phyloP scores from a whole-genome alignment of 2,113 vertebrate species.

The Planiliza haematocheilus region DNA sequence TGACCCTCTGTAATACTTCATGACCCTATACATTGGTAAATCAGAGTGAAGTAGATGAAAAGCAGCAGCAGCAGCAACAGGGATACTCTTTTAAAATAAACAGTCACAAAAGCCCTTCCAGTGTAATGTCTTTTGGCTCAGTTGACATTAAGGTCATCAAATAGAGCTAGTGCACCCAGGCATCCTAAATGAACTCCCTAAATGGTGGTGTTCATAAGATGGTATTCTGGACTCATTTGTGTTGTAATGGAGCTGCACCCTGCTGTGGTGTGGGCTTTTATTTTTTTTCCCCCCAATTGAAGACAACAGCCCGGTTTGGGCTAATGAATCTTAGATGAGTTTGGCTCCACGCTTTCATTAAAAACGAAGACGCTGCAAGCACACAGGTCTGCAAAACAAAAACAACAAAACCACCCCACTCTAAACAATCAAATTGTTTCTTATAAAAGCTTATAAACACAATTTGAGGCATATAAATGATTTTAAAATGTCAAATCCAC shows the following conservation, averaged over 20 bases:
- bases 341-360: slow-evolving; percentile 54
- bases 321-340: slow-evolving; percentile 66
- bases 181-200: slow-evolving; percentile 63
- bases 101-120: slow-evolving; percentile 41
- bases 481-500: background rate
- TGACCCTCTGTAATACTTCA: slow-evolving; percentile 77
- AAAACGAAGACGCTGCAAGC: slow-evolving; percentile 27
- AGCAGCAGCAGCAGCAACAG: slow-evolving; percentile 29
- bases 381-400: slow-evolving; percentile 25
- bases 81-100: slow-evolving; percentile 39
- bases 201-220: slow-evolving; percentile 57
- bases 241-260: slow-evolving; percentile 58
- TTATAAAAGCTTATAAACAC: background rate
- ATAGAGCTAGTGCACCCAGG: slow-evolving; percentile 61
- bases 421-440: slow-evolving; percentile 23
- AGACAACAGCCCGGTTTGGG: slow-evolving; percentile 52
- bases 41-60: slow-evolving; percentile 53
- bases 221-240: slow-evolving; percentile 64
- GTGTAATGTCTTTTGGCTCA: slow-evolving; percentile 38
- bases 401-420: background rate
- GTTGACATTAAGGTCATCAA: slow-evolving; percentile 63
- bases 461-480: background rate
- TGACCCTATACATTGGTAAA: slow-evolving; percentile 69
- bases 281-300: slow-evolving; percentile 23
- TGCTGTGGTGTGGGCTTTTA: slow-evolving; percentile 56